Conservation (phyloP, 2,888 invertebrate genomes). For the Mythimna loreyi region DNA sequence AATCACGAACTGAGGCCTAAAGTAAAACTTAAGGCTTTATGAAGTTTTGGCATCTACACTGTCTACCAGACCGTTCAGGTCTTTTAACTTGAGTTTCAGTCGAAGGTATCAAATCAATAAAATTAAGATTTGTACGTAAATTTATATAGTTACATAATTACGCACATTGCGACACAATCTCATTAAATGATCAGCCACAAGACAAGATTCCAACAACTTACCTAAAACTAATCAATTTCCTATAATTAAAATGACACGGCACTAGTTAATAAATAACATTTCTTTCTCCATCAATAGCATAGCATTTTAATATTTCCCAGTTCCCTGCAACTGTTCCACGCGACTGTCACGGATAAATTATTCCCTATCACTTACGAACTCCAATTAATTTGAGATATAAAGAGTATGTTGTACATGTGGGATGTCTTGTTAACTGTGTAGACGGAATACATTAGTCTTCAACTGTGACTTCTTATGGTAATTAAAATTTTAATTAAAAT, state of each 20-base stretch:
- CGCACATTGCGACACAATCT: background rate
- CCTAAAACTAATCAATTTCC: constrained; percentile 25
- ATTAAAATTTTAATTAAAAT: constrained; percentile 47
- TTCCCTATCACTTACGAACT: constrained; percentile 48
- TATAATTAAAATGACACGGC: constrained; percentile 32
- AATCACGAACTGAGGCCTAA: constrained; percentile 34
- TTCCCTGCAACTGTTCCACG: constrained; percentile 24
- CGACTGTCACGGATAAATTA: constrained; percentile 56
- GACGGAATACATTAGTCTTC: constrained; percentile 34
- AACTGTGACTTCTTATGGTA: constrained; percentile 32
- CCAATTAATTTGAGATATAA: constrained; percentile 54
- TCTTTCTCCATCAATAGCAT: constrained; percentile 48
- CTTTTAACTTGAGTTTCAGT: background rate
- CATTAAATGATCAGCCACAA: background rate
- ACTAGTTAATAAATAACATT: constrained; percentile 37
- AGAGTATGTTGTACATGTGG: constrained; percentile 58
- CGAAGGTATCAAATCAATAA: background rate
- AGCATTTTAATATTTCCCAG: constrained; percentile 57
- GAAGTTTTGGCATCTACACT: constrained; percentile 15
- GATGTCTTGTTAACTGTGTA: constrained; percentile 27
- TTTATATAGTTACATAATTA: background rate
- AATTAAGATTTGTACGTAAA: background rate
- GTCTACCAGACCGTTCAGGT: background rate
- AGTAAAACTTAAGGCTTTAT: constrained; percentile 19
- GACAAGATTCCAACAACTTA: constrained; percentile 3